Evolutionary conservation across 2,113 vertebrate species (phyloP).

Genomic region (Rutilus rutilus): DNA sequence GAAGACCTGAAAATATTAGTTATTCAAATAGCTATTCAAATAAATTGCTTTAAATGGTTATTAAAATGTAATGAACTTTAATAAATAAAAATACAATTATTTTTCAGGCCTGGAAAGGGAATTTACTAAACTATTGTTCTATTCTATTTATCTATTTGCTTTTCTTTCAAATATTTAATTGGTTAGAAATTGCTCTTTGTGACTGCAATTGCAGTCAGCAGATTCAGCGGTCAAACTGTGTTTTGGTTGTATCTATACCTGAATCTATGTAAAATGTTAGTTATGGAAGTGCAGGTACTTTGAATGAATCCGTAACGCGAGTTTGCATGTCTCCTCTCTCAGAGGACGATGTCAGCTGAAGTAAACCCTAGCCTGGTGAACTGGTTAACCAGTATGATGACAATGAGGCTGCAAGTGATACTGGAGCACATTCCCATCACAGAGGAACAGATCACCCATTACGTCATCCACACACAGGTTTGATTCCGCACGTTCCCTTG

Average conservation of each 20-base stretch:
- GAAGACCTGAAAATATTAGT: neutral
- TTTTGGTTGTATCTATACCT: too few relatives aligned
- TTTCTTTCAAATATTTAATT: too few relatives aligned
- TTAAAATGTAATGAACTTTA: neutral
- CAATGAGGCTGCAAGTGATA: conserved; percentile 88
- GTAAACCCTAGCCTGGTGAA: conserved; percentile 89
- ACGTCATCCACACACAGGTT: conserved; percentile 78
- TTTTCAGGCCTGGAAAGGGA: too few relatives aligned
- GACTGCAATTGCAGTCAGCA: too few relatives aligned
- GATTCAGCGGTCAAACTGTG: too few relatives aligned
- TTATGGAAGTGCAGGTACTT: neutral
- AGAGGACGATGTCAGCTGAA: conserved; percentile 91
- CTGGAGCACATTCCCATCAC: conserved; percentile 89
- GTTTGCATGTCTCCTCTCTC: conserved; percentile 28
- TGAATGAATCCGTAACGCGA: neutral
- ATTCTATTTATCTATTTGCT: too few relatives aligned
- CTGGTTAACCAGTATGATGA: conserved; percentile 95
- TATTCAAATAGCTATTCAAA: neutral
- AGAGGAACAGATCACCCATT: conserved; percentile 84
- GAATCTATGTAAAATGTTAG: too few relatives aligned
- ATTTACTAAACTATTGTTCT: too few relatives aligned
- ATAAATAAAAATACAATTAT: too few relatives aligned
- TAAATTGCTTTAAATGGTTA: neutral
- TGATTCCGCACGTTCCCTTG: neutral
- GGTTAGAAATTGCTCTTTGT: too few relatives aligned